Evolutionary conservation across 2,888 invertebrate genomes (phyloP).

Genomic region (Belgica antarctica): DNA sequence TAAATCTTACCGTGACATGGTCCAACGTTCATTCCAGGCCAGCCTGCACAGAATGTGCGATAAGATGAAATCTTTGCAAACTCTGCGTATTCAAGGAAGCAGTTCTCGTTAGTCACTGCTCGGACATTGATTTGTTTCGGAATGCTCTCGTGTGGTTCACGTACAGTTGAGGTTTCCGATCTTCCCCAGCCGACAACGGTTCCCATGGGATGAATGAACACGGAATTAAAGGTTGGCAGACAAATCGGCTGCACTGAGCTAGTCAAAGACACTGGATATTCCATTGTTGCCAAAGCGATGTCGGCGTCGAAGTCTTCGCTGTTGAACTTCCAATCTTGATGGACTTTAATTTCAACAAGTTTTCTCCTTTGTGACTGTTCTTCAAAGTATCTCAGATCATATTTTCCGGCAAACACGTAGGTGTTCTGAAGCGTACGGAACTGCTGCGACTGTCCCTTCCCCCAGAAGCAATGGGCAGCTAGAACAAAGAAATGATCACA

Average conservation of each 20-base stretch:
- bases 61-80: conserved; percentile 10
- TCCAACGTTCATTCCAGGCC: conserved; percentile 6
- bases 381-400: not conserved
- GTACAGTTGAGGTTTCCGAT: not conserved
- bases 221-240: not conserved
- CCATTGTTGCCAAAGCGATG: not conserved
- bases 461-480: conserved; percentile 22
- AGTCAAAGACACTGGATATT: not conserved
- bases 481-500: not conserved
- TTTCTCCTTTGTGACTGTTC: not conserved
- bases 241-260: not conserved
- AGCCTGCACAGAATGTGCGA: conserved; percentile 4
- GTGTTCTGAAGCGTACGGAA: not conserved
- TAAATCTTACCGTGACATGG: conserved; percentile 19
- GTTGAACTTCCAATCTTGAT: conserved; percentile 16
- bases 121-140: conserved; percentile 3
- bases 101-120: not conserved
- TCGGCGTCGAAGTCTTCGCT: conserved; percentile 6
- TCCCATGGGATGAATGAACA: conserved; percentile 7
- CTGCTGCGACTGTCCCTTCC: not conserved
- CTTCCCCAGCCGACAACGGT: conserved; percentile 11
- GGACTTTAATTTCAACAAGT: not conserved
- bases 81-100: not conserved
- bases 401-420: not conserved
- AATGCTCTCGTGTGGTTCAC: not conserved